Percentiles rank a stretch among this genome's conserved stretches.
Evolutionary conservation across 2,888 invertebrate species (phyloP).

Genomic region (Lepidocyrtoides sp.): DNA sequence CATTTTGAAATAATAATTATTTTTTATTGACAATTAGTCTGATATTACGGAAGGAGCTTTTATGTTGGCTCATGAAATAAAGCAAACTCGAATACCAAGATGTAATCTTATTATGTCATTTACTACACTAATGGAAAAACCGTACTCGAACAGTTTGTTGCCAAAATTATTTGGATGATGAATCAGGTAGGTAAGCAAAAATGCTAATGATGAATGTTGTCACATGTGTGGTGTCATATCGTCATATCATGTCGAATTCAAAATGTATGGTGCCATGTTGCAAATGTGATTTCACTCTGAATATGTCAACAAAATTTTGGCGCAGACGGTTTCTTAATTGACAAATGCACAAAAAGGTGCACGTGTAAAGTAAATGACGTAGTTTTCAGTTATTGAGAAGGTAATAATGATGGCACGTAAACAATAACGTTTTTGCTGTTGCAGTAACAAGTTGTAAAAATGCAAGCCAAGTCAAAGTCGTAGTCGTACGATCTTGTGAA

Average conservation of each 20-base stretch:
- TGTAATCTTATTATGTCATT: background rate
- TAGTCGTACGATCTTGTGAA: too few species aligned
- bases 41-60: conserved; percentile 8
- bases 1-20: conserved; percentile 7
- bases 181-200: background rate
- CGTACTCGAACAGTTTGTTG: background rate
- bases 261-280: background rate
- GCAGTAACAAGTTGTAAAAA: conserved; percentile 4
- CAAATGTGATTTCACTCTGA: conserved; percentile 9
- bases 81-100: too few species aligned
- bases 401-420: conserved; percentile 18
- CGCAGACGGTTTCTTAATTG: background rate
- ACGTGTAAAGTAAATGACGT: background rate
- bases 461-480: too few species aligned
- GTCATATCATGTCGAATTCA: background rate
- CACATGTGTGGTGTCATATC: background rate
- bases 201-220: background rate
- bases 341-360: background rate
- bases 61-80: background rate
- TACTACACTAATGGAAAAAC: background rate
- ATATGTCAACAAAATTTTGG: conserved; percentile 3
- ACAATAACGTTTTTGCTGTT: background rate
- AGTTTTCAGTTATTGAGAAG: background rate
- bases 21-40: background rate
- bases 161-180: conserved; percentile 2